Evolutionary conservation across 2,888 invertebrate genomes (phyloP).

Genomic region (Plebejus melissa): DNA sequence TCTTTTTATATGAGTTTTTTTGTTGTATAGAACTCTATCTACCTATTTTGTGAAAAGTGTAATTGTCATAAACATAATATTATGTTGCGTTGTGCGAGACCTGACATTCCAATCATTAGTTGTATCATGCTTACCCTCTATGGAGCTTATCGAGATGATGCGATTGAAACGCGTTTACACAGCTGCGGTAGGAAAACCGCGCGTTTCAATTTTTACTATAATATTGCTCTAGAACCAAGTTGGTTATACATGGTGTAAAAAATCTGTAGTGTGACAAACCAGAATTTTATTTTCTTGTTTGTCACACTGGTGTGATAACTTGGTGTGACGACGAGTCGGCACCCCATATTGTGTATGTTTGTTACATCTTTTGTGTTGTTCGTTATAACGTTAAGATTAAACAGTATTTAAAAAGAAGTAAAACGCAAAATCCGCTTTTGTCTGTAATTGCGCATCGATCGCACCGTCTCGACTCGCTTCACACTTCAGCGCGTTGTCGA

Average conservation of each 20-base stretch:
- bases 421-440: not conserved
- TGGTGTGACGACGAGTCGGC: no score
- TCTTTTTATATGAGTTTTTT: not conserved
- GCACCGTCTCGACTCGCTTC: not conserved
- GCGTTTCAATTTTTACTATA: no score
- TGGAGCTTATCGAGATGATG: not conserved
- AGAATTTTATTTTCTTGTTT: no score
- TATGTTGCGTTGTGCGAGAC: not conserved
- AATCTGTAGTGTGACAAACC: no score
- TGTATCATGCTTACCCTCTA: not conserved
- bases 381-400: no score
- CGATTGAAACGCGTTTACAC: not conserved
- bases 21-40: not conserved
- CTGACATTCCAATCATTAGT: not conserved
- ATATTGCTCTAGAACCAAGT: no score
- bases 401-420: no score
- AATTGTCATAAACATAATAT: not conserved
- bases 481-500: not conserved
- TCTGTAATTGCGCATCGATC: not conserved
- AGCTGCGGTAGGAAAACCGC: not conserved
- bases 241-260: no score
- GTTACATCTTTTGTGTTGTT: no score
- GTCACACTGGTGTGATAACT: no score
- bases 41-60: not conserved
- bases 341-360: no score